phyloP scores from a whole-genome alignment of 2,888 invertebrate species.

The Nomada fabriciana region DNA sequence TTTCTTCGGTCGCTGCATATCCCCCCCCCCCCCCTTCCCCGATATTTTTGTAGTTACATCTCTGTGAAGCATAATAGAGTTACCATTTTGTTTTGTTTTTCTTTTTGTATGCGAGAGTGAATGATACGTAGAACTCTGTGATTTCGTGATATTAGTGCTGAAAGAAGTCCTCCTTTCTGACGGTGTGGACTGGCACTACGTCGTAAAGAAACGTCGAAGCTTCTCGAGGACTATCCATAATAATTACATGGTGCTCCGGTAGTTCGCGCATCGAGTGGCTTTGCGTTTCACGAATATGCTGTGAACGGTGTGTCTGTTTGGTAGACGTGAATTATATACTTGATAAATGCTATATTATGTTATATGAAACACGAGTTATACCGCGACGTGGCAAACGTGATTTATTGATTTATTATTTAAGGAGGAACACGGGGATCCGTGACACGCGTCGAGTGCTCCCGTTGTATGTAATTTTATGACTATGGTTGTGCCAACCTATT shows the following conservation, averaged over 20 bases:
- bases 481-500: slow-evolving; percentile 73
- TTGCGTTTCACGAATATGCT: slow-evolving; percentile 25
- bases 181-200: no score
- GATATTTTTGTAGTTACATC: not conserved
- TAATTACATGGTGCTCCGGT: slow-evolving; percentile 27
- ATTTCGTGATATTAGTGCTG: slow-evolving; percentile 45
- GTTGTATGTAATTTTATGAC: slow-evolving; percentile 63
- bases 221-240: slow-evolving; percentile 12
- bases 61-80: slow-evolving; percentile 4
- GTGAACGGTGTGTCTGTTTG: slow-evolving; percentile 32
- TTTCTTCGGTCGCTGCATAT: not conserved
- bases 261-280: slow-evolving; percentile 14
- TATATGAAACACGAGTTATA: not conserved
- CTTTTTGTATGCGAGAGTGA: not conserved
- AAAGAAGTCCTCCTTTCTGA: slow-evolving; percentile 25
- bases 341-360: slow-evolving; percentile 31
- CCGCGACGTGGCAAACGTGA: slow-evolving; percentile 9
- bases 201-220: not conserved
- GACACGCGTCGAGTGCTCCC: slow-evolving; percentile 36
- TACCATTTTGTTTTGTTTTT: not conserved
- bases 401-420: slow-evolving; percentile 35
- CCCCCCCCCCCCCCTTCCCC: not conserved
- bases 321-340: not conserved
- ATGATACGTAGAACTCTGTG: slow-evolving; percentile 14
- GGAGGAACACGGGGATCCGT: slow-evolving; percentile 10